Conservation (phyloP, 2,113 vertebrate species). For the Saimiri boliviensis region DNA sequence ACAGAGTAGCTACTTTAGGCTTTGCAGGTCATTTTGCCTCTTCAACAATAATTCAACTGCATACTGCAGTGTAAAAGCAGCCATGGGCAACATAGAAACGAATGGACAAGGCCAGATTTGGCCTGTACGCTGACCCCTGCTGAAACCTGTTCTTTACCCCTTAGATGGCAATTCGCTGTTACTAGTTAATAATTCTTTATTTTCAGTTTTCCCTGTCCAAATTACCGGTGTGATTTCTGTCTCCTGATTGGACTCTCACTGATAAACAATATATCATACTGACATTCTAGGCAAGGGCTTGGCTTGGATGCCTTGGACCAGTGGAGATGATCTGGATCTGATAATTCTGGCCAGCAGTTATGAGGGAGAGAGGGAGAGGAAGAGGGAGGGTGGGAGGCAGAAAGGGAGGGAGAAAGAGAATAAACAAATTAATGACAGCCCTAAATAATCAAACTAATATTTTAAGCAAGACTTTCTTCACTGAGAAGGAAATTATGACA, state of each 20-base stretch:
- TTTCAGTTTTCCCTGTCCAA: neutral
- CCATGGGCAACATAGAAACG: neutral
- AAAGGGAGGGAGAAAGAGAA: neutral
- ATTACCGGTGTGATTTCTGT: neutral
- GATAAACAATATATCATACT: neutral
- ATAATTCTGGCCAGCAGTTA: neutral
- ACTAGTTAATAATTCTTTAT: neutral
- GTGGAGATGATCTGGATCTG: neutral
- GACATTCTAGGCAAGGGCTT: neutral
- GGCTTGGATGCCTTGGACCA: neutral
- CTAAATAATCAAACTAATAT: neutral
- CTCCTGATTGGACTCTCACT: neutral
- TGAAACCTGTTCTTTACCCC: neutral
- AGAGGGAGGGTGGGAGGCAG: neutral
- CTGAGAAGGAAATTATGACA: neutral
- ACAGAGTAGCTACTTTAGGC: neutral
- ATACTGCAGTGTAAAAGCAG: neutral
- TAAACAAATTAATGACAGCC: neutral
- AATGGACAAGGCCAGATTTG: rapidly evolving
- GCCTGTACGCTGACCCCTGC: neutral
- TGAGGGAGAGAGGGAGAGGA: too few relatives aligned
- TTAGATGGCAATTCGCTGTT: neutral
- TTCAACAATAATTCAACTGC: neutral
- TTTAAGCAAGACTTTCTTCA: neutral
- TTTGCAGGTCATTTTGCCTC: neutral